A percentile compares a stretch with the other conserved stretches of the same genome.
Conservation (phyloP, 37 sponge, comb jelly and placozoan species). For the Oopsacas minuta region DNA sequence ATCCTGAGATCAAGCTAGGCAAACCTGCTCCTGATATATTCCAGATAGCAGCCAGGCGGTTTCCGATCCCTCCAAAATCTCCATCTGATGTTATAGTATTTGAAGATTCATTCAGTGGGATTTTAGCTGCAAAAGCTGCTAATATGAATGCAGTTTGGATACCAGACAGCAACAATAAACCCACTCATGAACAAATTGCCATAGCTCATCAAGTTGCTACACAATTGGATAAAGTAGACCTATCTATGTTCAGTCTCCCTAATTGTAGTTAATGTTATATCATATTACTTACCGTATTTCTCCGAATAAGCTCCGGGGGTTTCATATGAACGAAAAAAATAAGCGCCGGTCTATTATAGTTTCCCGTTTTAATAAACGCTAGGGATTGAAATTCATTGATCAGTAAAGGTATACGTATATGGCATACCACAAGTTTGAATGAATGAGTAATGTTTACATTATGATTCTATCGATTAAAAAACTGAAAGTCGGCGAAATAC, state of each 20-base stretch:
- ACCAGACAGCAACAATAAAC: slow-evolving; percentile 21
- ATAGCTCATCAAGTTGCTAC: background rate
- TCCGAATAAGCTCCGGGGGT: no score
- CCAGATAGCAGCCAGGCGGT: slow-evolving; percentile 51
- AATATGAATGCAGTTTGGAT: slow-evolving; percentile 54
- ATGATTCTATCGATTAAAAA: no score
- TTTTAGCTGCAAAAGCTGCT: slow-evolving; percentile 68
- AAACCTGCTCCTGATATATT: slow-evolving; percentile 91
- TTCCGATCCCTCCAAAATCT: slow-evolving; percentile 43
- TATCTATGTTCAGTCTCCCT: background rate
- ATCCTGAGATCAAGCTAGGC: slow-evolving; percentile 69
- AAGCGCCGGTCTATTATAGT: no score
- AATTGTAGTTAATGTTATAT: background rate
- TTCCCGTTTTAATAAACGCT: no score
- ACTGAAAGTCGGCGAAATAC: no score
- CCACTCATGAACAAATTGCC: background rate
- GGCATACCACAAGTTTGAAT: no score
- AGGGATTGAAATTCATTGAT: no score
- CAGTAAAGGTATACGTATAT: no score
- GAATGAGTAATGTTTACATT: no score
- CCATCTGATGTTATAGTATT: slow-evolving; percentile 65
- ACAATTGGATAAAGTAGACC: background rate
- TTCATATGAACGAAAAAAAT: no score
- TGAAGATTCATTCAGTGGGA: slow-evolving; percentile 96
- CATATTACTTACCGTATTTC: no score